Conservation (phyloP, 2,113 vertebrate genomes). For the Alethe diademata region DNA sequence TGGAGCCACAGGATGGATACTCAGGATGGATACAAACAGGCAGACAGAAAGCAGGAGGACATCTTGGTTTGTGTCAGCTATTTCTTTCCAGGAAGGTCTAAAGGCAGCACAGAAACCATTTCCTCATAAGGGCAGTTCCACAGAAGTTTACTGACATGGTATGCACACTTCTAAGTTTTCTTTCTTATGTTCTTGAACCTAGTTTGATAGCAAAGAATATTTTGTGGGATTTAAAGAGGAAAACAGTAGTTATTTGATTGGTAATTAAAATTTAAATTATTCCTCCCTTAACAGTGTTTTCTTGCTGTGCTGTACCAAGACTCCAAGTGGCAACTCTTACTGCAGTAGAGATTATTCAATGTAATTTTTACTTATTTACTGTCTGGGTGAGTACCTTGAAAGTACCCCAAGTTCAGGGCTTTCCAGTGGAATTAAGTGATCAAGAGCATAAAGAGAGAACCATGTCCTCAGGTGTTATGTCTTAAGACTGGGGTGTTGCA, state of each 20-base stretch:
- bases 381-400: background rate
- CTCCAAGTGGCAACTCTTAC: background rate
- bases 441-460: background rate
- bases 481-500: background rate
- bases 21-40: background rate
- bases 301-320: conserved; percentile 4
- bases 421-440: background rate
- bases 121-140: background rate
- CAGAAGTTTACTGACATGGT: background rate
- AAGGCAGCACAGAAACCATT: background rate
- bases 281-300: background rate
- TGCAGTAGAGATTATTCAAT: background rate
- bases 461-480: background rate
- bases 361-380: background rate
- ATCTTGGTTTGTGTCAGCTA: background rate
- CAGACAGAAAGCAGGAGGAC: background rate
- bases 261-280: background rate
- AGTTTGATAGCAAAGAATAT: background rate
- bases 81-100: background rate
- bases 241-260: background rate
- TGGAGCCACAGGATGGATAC: background rate
- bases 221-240: background rate
- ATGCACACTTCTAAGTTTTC: background rate
- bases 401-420: background rate
- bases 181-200: conserved; percentile 5